Evolutionary conservation across 2,888 invertebrate species (phyloP), one percentile per base, ranked within the genome.

Genomic region (Caenorhabditis plicata): DNA sequence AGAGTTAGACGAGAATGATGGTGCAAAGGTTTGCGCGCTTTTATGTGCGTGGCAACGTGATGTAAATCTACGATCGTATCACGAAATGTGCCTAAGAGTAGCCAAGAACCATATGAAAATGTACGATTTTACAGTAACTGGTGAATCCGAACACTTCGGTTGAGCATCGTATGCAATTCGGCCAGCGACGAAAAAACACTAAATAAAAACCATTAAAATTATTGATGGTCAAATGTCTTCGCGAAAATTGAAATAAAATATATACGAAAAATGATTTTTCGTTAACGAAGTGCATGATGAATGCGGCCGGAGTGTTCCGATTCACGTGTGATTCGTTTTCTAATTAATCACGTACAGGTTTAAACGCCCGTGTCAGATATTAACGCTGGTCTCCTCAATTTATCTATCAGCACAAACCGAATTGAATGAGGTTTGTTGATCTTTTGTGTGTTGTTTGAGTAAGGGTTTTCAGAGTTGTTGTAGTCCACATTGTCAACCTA

Each of bases 1-100:
- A 0, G 35, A 36, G 13, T 39, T 68, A 7, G 36, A 48, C 4
- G 49, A 55, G 5, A 4, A 42, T 2, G 57, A 61, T 25, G 61
- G 51, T 8, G 52, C 61, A 3, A 45, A 50, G 8, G 8, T 68
- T 2, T 64, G 56, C 26, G 45, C 48, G 2, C 46, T 68, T 20
- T 35, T 68, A 0, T 61, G 53, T 1, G 55, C 52, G 1, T 68
- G 64, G 64, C 57, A 64, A 36, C 25, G 57, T n/a, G 64, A 64
- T 20, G 32, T 62, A 8, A 46, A 39, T 2, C 46, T 58, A 4
- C 50, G 52, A 1, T 48, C 64, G 2, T 50, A 58, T 20, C 56
- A 60, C 19, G 64, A 68, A 53, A 62, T 57, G 50, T 64, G 64
- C 33, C 64, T 68, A 5, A 47, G 68, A 29, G 40, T 46, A 19